Percentiles rank a stretch among this genome's conserved stretches.
Evolutionary conservation across 2,888 invertebrate genomes (phyloP).

Genomic region (Buathra laborator): DNA sequence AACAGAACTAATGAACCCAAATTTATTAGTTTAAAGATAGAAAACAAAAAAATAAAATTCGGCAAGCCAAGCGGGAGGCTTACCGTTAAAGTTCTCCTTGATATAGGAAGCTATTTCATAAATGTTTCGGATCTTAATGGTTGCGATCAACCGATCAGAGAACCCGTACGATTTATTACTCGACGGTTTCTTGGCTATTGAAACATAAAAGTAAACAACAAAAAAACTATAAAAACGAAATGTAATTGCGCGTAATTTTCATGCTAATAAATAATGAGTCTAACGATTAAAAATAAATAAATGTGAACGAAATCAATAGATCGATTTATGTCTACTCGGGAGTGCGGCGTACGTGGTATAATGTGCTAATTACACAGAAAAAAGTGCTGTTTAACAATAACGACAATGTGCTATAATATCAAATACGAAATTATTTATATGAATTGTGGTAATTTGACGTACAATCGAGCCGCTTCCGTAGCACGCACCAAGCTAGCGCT

Average conservation of each 20-base stretch:
- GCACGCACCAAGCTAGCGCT: slow-evolving; percentile 97
- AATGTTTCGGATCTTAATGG: slow-evolving; percentile 83
- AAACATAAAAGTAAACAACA: slow-evolving; percentile 76
- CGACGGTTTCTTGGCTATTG: slow-evolving; percentile 82
- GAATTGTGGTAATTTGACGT: slow-evolving; percentile 86
- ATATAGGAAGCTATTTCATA: slow-evolving; percentile 84
- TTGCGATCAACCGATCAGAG: slow-evolving; percentile 83
- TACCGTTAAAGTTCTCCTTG: slow-evolving; percentile 84
- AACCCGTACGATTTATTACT: slow-evolving; percentile 81
- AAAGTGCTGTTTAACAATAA: slow-evolving; percentile 49
- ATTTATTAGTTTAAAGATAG: slow-evolving; percentile 40
- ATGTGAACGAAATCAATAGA: slow-evolving; percentile 2
- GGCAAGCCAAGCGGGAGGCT: slow-evolving; percentile 78
- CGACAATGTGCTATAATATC: slow-evolving; percentile 53
- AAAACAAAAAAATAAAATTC: slow-evolving; percentile 61
- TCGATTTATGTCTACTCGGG: neutral
- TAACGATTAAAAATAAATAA: slow-evolving; percentile 34
- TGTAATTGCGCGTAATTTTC: slow-evolving; percentile 34
- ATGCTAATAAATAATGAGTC: slow-evolving; percentile 35
- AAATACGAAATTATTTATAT: slow-evolving; percentile 50
- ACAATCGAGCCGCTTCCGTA: slow-evolving; percentile 96
- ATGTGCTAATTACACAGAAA: slow-evolving; percentile 17
- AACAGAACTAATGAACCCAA: slow-evolving; percentile 16
- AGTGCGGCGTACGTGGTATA: slow-evolving; percentile 5
- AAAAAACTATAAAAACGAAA: slow-evolving; percentile 54